phyloP scores from a whole-genome alignment of 2,113 vertebrate genomes.

The Strix aluco region DNA sequence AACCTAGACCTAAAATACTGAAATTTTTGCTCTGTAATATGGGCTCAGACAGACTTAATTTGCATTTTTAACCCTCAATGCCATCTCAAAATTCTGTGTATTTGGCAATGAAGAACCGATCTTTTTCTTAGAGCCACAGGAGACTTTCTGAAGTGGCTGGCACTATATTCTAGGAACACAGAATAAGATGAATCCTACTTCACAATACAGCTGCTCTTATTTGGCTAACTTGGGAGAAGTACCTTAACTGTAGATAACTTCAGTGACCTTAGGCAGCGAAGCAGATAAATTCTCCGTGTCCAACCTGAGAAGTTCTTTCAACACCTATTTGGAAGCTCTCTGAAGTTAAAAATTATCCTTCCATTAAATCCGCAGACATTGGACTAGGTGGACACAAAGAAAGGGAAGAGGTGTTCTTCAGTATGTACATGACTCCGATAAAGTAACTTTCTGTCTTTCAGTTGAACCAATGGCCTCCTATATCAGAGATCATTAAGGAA shows the following conservation, averaged over 20 bases:
- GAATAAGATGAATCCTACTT: not conserved
- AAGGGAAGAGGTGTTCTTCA: not conserved
- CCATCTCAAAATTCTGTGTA: not conserved
- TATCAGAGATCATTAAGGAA: conserved; percentile 22
- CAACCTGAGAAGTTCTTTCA: not conserved
- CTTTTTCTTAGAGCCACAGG: not conserved
- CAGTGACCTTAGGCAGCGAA: not conserved
- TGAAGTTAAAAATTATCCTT: not conserved
- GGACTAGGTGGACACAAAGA: not conserved
- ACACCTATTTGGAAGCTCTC: not conserved
- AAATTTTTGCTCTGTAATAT: not conserved
- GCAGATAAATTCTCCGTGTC: not conserved
- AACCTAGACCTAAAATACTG: not conserved
- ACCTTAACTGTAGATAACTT: not conserved
- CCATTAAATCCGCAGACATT: not conserved
- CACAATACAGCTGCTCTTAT: not conserved
- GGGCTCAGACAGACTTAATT: not conserved
- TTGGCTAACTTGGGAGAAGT: not conserved
- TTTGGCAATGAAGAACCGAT: not conserved
- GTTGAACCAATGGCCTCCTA: not conserved
- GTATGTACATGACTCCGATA: not conserved
- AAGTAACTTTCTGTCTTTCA: not conserved
- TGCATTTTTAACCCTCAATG: not conserved
- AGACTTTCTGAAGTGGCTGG: not conserved
- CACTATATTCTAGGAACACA: not conserved